Evolutionary conservation across 2,113 vertebrate genomes (phyloP).

Genomic region (Colistium nudipinnis): DNA sequence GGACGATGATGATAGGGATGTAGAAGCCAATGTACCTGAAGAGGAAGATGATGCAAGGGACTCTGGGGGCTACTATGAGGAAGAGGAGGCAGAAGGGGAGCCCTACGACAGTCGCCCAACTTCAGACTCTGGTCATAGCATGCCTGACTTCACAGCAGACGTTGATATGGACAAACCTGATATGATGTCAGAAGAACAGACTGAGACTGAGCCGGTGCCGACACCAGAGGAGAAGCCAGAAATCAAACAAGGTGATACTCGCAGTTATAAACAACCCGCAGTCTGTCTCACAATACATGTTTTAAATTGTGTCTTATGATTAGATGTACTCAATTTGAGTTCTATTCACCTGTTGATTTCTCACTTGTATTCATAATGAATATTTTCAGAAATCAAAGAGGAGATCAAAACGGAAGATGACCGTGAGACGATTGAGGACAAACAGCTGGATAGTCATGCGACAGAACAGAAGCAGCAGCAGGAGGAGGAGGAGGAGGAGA

Average conservation of each 20-base stretch:
- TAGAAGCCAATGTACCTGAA: slow-evolving; percentile 19
- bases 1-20: background rate
- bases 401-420: slow-evolving; percentile 70
- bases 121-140: slow-evolving; percentile 38
- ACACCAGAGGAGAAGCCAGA: background rate
- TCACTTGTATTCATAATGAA: background rate
- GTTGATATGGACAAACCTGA: slow-evolving; percentile 62
- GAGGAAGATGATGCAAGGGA: slow-evolving; percentile 71
- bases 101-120: slow-evolving; percentile 42
- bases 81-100: slow-evolving; percentile 60
- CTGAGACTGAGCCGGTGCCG: slow-evolving; percentile 13
- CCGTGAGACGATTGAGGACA: slow-evolving; percentile 60
- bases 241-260: slow-evolving; percentile 60
- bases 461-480: slow-evolving; percentile 24
- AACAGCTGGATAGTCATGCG: background rate
- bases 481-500: rapidly evolving
- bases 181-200: slow-evolving; percentile 16
- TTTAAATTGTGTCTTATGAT: background rate
- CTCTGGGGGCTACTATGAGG: slow-evolving; percentile 74
- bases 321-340: no score
- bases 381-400: slow-evolving; percentile 56
- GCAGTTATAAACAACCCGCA: background rate
- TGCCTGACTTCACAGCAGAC: slow-evolving; percentile 68
- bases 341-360: background rate
- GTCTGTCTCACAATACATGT: background rate